Conservation (phyloP, 2,888 invertebrate species). For the Polyommatus iphigenia region DNA sequence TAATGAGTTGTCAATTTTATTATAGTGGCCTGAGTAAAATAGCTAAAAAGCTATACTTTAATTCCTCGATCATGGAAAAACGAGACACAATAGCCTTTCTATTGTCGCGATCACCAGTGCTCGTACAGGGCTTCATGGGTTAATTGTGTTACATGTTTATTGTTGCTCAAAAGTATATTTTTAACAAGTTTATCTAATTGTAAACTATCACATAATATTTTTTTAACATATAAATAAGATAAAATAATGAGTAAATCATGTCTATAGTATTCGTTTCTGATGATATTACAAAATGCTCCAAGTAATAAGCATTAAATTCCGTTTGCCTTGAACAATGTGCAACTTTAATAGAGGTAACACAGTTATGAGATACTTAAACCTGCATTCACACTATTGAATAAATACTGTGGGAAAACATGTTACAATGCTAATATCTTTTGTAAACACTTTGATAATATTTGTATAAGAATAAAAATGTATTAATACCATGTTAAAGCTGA, state of each 20-base stretch:
- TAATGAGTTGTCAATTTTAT: too few species aligned
- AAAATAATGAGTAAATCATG: not conserved
- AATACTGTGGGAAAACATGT: not conserved
- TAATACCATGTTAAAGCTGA: not conserved
- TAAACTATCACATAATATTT: not conserved
- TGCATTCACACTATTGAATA: slow-evolving; percentile 17
- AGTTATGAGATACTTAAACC: not conserved
- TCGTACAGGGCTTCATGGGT: too few species aligned
- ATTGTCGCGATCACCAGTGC: too few species aligned
- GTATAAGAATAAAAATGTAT: not conserved
- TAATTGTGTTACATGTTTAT: too few species aligned
- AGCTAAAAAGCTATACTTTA: too few species aligned
- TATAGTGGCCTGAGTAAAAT: too few species aligned
- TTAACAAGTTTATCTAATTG: too few species aligned
- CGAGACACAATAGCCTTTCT: too few species aligned
- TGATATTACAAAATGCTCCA: not conserved
- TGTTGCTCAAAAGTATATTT: too few species aligned
- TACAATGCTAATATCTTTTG: not conserved
- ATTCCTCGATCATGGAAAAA: too few species aligned
- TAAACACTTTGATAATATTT: not conserved
- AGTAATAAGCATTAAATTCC: not conserved
- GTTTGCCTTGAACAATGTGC: not conserved
- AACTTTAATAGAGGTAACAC: not conserved
- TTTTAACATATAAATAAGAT: not conserved
- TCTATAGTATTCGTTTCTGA: not conserved